Evolutionary conservation across 2,113 vertebrate species (phyloP).

Genomic region (Rhipidura dahli): DNA sequence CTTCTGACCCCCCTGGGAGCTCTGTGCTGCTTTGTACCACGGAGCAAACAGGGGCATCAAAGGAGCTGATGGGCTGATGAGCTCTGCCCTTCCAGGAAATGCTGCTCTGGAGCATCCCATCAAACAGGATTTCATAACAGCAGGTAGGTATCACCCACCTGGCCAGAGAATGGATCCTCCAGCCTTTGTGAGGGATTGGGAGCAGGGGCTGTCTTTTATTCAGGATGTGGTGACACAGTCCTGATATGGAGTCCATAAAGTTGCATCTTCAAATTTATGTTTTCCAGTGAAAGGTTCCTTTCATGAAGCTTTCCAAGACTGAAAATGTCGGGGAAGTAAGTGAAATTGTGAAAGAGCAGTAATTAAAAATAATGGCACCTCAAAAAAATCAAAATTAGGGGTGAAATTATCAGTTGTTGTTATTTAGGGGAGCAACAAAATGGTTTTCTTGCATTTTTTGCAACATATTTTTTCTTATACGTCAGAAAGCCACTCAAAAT

Average conservation of each 20-base stretch:
- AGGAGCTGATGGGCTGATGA: neutral
- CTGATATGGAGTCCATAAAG: neutral
- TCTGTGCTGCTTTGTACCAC: neutral
- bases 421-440: neutral
- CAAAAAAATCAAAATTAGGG: neutral
- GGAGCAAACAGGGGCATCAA: neutral
- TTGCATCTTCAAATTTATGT: neutral
- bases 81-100: neutral
- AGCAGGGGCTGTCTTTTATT: neutral
- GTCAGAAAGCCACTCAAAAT: neutral
- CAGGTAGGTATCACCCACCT: neutral
- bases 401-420: rapidly evolving
- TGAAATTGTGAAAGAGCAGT: neutral
- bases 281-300: neutral
- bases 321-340: neutral
- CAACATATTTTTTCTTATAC: rapidly evolving
- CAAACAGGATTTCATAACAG: neutral
- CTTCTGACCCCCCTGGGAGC: neutral
- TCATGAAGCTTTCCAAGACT: rapidly evolving
- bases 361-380: neutral
- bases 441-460: neutral
- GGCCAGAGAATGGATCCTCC: neutral
- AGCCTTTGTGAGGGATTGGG: neutral
- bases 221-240: neutral
- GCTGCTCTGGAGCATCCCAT: neutral